These are phyloP conservation scores for Lypha dubia DNA, from an alignment of 2,888 invertebrate species.

Conservation along the genomic window DNA sequence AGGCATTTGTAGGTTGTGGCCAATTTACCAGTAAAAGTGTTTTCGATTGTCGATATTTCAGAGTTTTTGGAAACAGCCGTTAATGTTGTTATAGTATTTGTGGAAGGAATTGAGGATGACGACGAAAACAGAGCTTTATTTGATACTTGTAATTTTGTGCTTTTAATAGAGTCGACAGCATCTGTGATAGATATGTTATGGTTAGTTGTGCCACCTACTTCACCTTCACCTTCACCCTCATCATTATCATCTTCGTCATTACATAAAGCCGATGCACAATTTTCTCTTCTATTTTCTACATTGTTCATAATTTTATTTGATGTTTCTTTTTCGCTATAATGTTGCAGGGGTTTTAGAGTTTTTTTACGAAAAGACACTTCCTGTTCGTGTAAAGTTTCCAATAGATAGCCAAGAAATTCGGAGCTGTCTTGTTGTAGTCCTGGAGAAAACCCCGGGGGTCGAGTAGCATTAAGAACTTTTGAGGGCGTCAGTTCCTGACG, in stretches of 20 bases:
- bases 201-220: constrained; percentile 25
- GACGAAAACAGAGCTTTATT: constrained; percentile 56
- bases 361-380: constrained; percentile 82
- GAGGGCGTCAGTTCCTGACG: constrained; percentile 88
- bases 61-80: constrained; percentile 44
- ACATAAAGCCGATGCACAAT: constrained; percentile 59
- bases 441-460: constrained; percentile 90
- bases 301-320: background rate
- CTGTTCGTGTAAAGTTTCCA: constrained; percentile 88
- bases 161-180: constrained; percentile 61
- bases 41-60: constrained; percentile 84
- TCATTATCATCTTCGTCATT: constrained; percentile 48
- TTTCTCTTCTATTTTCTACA: constrained; percentile 22
- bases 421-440: constrained; percentile 95
- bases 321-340: background rate
- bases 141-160: constrained; percentile 63
- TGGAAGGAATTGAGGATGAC: constrained; percentile 61
- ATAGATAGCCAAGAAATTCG: constrained; percentile 89
- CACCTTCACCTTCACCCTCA: background rate
- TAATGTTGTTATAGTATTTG: constrained; percentile 56
- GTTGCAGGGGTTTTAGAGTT: constrained; percentile 6
- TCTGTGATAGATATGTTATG: constrained; percentile 58
- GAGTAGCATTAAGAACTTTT: constrained; percentile 88
- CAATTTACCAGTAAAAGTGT: constrained; percentile 90
- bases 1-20: constrained; percentile 90